Percentiles rank a stretch among this genome's conserved stretches.
phyloP scores from a whole-genome alignment of 2,888 invertebrate species.

The Cacoxenus indagator region DNA sequence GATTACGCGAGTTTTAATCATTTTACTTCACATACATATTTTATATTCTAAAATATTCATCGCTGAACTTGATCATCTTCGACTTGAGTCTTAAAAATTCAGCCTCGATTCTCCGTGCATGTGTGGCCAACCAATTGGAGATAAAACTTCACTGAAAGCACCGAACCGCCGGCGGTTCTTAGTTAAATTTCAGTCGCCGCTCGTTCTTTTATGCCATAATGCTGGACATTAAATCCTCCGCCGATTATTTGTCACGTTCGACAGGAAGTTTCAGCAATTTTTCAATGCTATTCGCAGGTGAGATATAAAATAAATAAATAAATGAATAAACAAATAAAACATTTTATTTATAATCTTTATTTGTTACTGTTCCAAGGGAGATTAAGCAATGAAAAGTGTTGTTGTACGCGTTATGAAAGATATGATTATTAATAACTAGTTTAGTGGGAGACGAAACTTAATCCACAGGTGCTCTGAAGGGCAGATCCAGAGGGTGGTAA shows the following conservation, averaged over 20 bases:
- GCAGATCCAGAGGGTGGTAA: no score
- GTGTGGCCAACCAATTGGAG: background rate
- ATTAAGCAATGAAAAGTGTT: no score
- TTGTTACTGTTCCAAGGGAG: no score
- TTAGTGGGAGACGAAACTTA: no score
- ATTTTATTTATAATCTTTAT: no score
- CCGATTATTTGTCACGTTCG: slow-evolving; percentile 91
- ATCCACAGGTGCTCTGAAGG: no score
- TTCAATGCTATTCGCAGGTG: slow-evolving; percentile 96
- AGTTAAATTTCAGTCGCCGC: slow-evolving; percentile 31
- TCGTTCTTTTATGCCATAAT: slow-evolving; percentile 70
- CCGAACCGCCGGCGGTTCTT: slow-evolving; percentile 53
- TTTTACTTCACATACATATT: slow-evolving; percentile 31
- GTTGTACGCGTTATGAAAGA: no score
- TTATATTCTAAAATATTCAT: background rate
- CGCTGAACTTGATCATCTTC: background rate
- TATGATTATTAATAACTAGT: no score
- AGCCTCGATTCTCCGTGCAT: background rate
- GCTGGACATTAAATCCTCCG: slow-evolving; percentile 93
- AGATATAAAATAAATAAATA: slow-evolving; percentile 44
- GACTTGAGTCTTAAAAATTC: background rate
- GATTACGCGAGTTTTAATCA: slow-evolving; percentile 30
- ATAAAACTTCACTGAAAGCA: background rate
- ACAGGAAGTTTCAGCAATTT: slow-evolving; percentile 91
- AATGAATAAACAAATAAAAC: no score